Evolutionary conservation across 2,888 invertebrate genomes (phyloP), one percentile per base, ranked within the genome.

Genomic region (Ypsolopha sequella): DNA sequence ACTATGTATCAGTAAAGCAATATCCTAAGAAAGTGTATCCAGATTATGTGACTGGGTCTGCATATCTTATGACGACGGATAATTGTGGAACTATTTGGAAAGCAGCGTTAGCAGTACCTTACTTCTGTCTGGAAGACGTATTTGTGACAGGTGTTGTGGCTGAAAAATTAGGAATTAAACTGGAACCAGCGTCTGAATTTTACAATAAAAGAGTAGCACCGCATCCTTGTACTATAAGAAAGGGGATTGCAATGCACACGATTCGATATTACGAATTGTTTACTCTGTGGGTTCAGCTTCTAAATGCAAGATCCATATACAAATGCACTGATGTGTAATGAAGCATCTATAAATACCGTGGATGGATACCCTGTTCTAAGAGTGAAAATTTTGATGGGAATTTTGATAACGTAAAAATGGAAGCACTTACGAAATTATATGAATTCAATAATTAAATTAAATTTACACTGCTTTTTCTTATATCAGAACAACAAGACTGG

Each of bases 41-140:
- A 3, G 93, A 94, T 69, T 97, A 97, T 75, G 93, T 94, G n/a
- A 96, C 97, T 2, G 97, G 98, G 1, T 96, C 97, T 24, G 95
- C 96, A 9, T 98, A 98, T 81, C 82, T 96, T 50, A 73, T 97
- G 72, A 92, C 94, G 50, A 89, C 89, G 51, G 92, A 94, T 70
- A 88, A 93, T 51, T 89, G 94, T 44, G 88, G 90, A 53, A 91
- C 91, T 62, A 80, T 97, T 53, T 93, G 93, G 72, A 74, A 77
- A 13, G 90, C 90, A 47, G 92, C 95, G 34, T 81, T 90, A 88
- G 62, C 2, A 2, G 91, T 90, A 51, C 75, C 62, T 52, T 94
- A 94, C 76, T 88, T 97, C 61, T 94, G 94, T 60, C 88, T 97
- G 53, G 97, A 97, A 80, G 97, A 97, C 84, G 95, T 97, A 55